phyloP scores from a whole-genome alignment of 2,888 invertebrate genomes.

The Pyralis farinalis region DNA sequence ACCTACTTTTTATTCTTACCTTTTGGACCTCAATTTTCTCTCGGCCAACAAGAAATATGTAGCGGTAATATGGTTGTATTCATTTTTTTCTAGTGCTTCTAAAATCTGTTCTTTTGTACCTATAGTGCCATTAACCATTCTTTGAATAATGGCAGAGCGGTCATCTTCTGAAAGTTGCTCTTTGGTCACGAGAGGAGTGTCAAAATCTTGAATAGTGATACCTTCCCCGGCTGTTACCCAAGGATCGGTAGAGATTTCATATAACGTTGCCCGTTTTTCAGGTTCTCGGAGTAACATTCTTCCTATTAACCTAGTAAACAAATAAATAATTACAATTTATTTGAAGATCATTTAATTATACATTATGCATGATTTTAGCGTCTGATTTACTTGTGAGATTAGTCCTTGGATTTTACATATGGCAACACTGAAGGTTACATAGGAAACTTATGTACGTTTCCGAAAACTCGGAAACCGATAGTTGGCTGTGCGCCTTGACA shows the following conservation, averaged over 20 bases:
- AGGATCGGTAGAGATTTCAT: constrained; percentile 92
- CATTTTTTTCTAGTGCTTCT: constrained; percentile 96
- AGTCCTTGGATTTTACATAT: too few relatives aligned
- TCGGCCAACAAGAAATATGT: constrained; percentile 98
- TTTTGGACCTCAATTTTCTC: constrained; percentile 90
- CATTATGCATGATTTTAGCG: too few relatives aligned
- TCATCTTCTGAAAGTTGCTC: constrained; percentile 96
- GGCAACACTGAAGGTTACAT: too few relatives aligned
- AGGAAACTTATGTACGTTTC: too few relatives aligned
- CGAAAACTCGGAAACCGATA: too few relatives aligned
- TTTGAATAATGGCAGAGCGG: constrained; percentile 94
- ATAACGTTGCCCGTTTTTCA: constrained; percentile 91
- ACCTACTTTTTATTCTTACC: too few relatives aligned
- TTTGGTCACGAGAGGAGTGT: constrained; percentile 91
- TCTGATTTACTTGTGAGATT: too few relatives aligned
- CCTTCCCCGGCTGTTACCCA: constrained; percentile 87
- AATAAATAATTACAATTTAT: constrained; percentile 8
- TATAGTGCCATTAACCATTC: constrained; percentile 97
- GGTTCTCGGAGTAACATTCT: constrained; percentile 97
- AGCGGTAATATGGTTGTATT: constrained; percentile 98
- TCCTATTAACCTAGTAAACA: constrained; percentile 86
- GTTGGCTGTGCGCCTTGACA: too few relatives aligned
- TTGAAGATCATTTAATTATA: too few relatives aligned
- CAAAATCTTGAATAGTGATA: constrained; percentile 78
- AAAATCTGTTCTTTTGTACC: constrained; percentile 96